Percentiles rank a stretch among this genome's conserved stretches.
Conservation (phyloP, 2,888 invertebrate species). For the Caradrina kadenii region DNA sequence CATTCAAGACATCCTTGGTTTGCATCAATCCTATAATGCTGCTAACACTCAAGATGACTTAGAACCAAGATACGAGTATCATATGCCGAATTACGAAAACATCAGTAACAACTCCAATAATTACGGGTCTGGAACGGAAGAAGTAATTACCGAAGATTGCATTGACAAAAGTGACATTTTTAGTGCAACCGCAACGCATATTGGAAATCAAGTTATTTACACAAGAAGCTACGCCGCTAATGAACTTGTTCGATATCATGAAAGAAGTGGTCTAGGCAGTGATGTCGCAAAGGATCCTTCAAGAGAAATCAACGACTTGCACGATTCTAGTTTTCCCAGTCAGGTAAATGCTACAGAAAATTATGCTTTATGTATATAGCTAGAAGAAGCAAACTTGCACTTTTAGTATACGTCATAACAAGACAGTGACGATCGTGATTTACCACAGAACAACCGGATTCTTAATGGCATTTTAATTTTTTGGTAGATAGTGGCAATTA, state of each 20-base stretch:
- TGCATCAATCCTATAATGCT: slow-evolving; percentile 81
- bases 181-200: slow-evolving; percentile 66
- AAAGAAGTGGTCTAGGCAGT: slow-evolving; percentile 74
- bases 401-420: slow-evolving; percentile 34
- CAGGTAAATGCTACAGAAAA: slow-evolving; percentile 77
- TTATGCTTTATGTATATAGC: slow-evolving; percentile 65
- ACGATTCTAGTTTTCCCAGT: slow-evolving; percentile 81
- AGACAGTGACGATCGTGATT: slow-evolving; percentile 69
- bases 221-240: slow-evolving; percentile 76
- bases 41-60: slow-evolving; percentile 73
- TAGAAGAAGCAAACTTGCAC: slow-evolving; percentile 49
- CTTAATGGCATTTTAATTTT: slow-evolving; percentile 86
- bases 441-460: slow-evolving; percentile 86
- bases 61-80: slow-evolving; percentile 82
- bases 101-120: slow-evolving; percentile 84
- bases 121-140: slow-evolving; percentile 80
- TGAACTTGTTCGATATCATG: slow-evolving; percentile 79
- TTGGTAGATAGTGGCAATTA: slow-evolving; percentile 79
- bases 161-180: slow-evolving; percentile 73
- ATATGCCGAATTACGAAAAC: slow-evolving; percentile 82
- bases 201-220: slow-evolving; percentile 77
- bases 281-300: slow-evolving; percentile 78
- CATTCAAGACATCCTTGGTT: slow-evolving; percentile 87
- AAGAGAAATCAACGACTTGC: slow-evolving; percentile 75
- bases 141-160: slow-evolving; percentile 75